phyloP scores from a whole-genome alignment of 2,113 vertebrate genomes.

The Neofelis nebulosa region DNA sequence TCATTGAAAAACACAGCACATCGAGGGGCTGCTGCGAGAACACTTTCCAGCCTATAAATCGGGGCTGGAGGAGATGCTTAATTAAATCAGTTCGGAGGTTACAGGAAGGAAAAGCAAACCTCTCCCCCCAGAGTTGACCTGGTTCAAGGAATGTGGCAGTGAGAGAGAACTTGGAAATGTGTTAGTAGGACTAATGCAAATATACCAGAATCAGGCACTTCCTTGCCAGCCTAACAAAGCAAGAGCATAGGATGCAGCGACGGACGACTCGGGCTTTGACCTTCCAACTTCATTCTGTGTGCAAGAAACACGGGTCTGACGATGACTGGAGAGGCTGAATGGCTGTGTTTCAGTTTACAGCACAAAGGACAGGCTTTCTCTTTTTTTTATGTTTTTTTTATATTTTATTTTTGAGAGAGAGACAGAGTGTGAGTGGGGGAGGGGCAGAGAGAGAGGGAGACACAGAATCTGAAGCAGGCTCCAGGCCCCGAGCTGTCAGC shows the following conservation, averaged over 20 bases:
- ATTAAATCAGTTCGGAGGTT: slow-evolving; percentile 74
- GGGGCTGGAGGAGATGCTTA: slow-evolving; percentile 67
- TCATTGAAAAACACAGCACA: slow-evolving; percentile 76
- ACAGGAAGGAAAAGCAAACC: slow-evolving; percentile 70
- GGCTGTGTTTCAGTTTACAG: not conserved
- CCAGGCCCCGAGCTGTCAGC: no score
- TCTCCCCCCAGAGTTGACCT: slow-evolving; percentile 66
- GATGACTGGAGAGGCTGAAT: not conserved
- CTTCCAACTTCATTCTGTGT: not conserved
- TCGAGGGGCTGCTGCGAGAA: not conserved
- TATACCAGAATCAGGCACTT: not conserved
- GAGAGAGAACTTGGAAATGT: slow-evolving; percentile 47
- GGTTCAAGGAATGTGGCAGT: slow-evolving; percentile 47
- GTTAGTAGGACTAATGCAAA: not conserved
- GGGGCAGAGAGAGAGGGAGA: no score
- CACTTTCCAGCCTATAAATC: slow-evolving; percentile 68
- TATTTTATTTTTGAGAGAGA: no score
- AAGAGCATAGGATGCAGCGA: not conserved
- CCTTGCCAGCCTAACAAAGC: not conserved
- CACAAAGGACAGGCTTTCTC: not conserved
- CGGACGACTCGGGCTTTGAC: not conserved
- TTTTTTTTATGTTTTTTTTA: no score
- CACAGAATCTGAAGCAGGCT: no score
- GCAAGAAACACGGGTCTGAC: not conserved
- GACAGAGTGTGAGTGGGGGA: no score